These are phyloP conservation scores for Probaryconus sp. DNA, from an alignment of 1,140 invertebrate species.

Conservation along the genomic window DNA sequence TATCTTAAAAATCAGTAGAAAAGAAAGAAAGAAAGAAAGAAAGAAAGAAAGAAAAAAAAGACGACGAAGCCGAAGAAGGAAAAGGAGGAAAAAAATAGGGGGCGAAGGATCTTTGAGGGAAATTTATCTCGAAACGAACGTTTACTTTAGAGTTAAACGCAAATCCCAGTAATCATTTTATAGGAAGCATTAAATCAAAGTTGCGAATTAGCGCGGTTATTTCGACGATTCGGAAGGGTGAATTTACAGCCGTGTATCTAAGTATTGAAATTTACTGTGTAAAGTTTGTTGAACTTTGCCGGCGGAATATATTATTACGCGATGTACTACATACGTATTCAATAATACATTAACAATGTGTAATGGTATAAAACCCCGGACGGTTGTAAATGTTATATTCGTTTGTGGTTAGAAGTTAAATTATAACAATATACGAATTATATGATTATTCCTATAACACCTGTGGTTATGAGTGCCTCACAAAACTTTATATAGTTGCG, in stretches of 20 bases:
- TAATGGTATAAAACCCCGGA: constrained; percentile 4
- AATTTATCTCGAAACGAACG: constrained; percentile 19
- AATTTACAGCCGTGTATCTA: constrained; percentile 32
- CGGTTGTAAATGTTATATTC: constrained; percentile 15
- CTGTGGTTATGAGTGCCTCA: too few relatives aligned
- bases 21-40: too few relatives aligned
- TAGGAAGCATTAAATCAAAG: constrained; percentile 28
- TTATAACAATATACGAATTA: constrained; percentile 7
- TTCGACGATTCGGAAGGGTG: constrained; percentile 17
- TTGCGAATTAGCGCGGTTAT: constrained; percentile 34
- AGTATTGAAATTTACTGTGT: constrained; percentile 37
- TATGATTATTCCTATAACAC: constrained; percentile 7
- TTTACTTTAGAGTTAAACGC: not conserved
- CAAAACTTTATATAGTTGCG: not conserved
- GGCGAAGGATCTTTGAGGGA: too few relatives aligned
- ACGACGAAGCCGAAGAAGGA: not conserved
- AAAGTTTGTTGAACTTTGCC: constrained; percentile 50
- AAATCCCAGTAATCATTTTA: constrained; percentile 20
- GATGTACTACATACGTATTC: constrained; percentile 15
- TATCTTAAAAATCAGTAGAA: too few relatives aligned
- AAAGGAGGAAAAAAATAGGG: too few relatives aligned
- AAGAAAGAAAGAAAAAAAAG: too few relatives aligned
- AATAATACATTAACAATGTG: constrained; percentile 39
- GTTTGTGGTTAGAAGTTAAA: not conserved
- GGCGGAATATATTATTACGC: constrained; percentile 32